Conservation (phyloP, 2,888 invertebrate genomes). For the Ditylenchus weischeri region DNA sequence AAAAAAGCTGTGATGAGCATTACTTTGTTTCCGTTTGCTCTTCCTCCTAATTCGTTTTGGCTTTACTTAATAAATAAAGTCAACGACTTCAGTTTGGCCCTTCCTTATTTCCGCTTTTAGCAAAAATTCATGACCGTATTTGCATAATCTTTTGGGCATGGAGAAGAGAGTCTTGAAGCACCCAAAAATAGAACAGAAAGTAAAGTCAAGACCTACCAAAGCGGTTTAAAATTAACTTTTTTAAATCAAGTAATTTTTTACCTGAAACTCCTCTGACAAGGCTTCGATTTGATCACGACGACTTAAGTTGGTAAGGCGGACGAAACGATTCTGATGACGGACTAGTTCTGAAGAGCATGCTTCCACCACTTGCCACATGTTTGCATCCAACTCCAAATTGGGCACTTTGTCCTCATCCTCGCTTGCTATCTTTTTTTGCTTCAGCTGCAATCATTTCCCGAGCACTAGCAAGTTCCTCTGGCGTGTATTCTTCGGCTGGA, state of each 20-base stretch:
- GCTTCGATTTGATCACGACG: slow-evolving; percentile 53
- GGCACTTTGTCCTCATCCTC: slow-evolving; percentile 24
- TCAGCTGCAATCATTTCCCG: slow-evolving; percentile 35
- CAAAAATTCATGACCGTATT: slow-evolving; percentile 2
- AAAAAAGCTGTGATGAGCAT: too few species aligned
- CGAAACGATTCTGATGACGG: slow-evolving; percentile 43
- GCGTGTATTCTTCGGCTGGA: slow-evolving; percentile 39
- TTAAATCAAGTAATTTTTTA: slow-evolving; percentile 17
- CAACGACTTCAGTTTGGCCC: too few species aligned
- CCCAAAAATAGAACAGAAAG: neutral
- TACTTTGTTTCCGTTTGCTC: too few species aligned
- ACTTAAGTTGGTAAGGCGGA: slow-evolving; percentile 44
- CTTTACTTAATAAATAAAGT: too few species aligned
- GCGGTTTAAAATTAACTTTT: too few species aligned
- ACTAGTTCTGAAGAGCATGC: slow-evolving; percentile 51
- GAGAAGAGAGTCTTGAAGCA: neutral
- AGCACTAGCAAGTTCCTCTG: slow-evolving; percentile 41
- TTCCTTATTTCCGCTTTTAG: neutral
- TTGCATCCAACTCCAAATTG: slow-evolving; percentile 31
- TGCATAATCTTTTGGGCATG: neutral
- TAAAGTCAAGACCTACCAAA: neutral
- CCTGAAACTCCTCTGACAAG: slow-evolving; percentile 47
- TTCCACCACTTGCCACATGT: slow-evolving; percentile 51
- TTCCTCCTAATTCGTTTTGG: too few species aligned
- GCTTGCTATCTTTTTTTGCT: slow-evolving; percentile 12